A percentile compares a stretch with the other conserved stretches of the same genome.
Evolutionary conservation across 1,140 invertebrate species (phyloP).

Genomic region (Bombus haemorrhoidalis): DNA sequence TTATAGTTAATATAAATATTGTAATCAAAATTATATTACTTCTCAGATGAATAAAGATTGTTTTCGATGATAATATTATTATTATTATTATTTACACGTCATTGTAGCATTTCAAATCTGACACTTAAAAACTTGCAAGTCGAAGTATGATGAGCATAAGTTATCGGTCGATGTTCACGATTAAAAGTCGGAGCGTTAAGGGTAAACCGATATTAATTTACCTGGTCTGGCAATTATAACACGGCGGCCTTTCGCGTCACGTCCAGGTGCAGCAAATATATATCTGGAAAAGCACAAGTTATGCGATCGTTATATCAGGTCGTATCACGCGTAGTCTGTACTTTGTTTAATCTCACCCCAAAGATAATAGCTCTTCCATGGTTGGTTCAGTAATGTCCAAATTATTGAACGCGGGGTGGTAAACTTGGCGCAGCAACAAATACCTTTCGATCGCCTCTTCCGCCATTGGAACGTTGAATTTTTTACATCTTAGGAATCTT

Average conservation of each 20-base stretch:
- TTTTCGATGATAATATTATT: too few species aligned
- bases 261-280: constrained; percentile 90
- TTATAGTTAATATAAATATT: too few species aligned
- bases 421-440: constrained; percentile 89
- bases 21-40: too few species aligned
- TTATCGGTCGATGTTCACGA: too few species aligned
- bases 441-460: constrained; percentile 92
- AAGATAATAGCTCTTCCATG: constrained; percentile 87
- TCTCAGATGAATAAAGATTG: too few species aligned
- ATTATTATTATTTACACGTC: too few species aligned
- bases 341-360: constrained; percentile 84
- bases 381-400: constrained; percentile 88
- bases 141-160: too few species aligned
- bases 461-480: constrained; percentile 92
- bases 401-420: constrained; percentile 87
- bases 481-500: constrained; percentile 91
- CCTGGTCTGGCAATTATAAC: constrained; percentile 90
- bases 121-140: too few species aligned
- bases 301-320: background rate
- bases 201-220: constrained; percentile 75
- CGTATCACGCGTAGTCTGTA: too few species aligned
- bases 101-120: too few species aligned
- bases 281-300: constrained; percentile 81
- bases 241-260: constrained; percentile 89
- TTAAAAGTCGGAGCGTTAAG: too few species aligned